Evolutionary conservation across 2,797 vertebrate species (phyloP), one percentile per base, ranked within the genome.

Genomic region (Cryptoblepharus egeriae): DNA sequence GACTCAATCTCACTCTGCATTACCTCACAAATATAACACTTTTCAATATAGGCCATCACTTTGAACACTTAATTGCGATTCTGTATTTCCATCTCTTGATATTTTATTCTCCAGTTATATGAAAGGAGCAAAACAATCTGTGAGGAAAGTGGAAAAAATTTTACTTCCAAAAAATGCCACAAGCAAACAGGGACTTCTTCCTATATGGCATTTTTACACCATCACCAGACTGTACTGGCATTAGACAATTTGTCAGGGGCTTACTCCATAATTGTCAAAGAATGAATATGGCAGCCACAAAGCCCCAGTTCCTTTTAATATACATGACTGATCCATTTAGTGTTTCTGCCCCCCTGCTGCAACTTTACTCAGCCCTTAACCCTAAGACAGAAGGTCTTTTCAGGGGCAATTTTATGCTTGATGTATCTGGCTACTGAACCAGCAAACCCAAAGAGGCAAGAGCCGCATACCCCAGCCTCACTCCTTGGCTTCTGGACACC

Each of bases 401-500:
- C 64, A 74, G 26, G 74, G 83, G 74, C 60, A 86, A 80, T 84
- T 85, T 88, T 80, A 69, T 85, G 80, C 89, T 84, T 89, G 81
- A 75, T 89, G 58, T 67, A 85, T 75, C 75, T 83, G 58, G 49
- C 88, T 80, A 80, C 78, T 57, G 74, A 83, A 86, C 82, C 35
- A 82, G 89, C 61, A 80, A 85, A 80, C 84, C 80, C n/a, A 85
- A 77, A 72, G 75, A 81, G 88, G 92, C 92, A 86, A 91, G 88
- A 82, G 91, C 84, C 92, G 93, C 84, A 79, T 89, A 70, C 73
- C 49, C 30, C 77, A 81, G 83, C 87, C 81, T 86, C 81, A 2
- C 69, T 77, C 88, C 70, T 89, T 93, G 92, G 90, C 90, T 93
- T 92, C 85, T 88, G 84, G 79, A 75, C 85, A 65, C 87, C 85